Percentiles rank a stretch among this genome's conserved stretches.
These are phyloP conservation scores for Melieria omissa DNA, from an alignment of 2,888 invertebrate species.

Conservation along the genomic window DNA sequence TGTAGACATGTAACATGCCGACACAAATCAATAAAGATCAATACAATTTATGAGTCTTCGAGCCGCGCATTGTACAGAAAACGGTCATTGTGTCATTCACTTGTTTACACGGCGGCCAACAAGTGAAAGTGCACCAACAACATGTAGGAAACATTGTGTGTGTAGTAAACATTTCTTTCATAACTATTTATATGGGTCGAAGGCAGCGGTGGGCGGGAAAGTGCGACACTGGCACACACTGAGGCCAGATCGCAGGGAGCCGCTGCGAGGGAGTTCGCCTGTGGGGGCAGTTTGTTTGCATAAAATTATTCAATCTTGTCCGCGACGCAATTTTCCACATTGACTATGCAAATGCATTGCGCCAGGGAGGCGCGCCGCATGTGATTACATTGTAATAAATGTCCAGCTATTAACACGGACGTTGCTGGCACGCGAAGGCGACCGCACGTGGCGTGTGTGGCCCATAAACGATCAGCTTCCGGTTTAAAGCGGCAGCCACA, in stretches of 20 bases:
- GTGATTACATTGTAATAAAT: slow-evolving; percentile 18
- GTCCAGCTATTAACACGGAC: slow-evolving; percentile 18
- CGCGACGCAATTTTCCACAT: no score
- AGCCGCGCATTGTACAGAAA: background rate
- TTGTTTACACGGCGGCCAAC: background rate
- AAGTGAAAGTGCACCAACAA: no score
- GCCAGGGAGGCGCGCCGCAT: background rate
- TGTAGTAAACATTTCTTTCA: background rate
- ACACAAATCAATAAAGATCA: slow-evolving; percentile 25
- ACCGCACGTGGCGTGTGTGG: slow-evolving; percentile 10
- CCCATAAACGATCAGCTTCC: slow-evolving; percentile 28
- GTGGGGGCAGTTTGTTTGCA: no score
- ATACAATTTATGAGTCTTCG: slow-evolving; percentile 18
- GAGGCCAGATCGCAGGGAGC: no score
- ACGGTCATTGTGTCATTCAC: background rate
- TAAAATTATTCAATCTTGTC: no score
- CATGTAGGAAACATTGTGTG: background rate
- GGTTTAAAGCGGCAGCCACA: slow-evolving; percentile 13
- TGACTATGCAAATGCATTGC: slow-evolving; percentile 2
- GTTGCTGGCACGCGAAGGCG: slow-evolving; percentile 21
- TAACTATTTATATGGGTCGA: no score
- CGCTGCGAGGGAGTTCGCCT: background rate
- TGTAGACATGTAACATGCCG: background rate
- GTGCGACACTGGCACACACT: background rate
- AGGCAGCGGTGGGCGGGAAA: background rate